phyloP scores from a whole-genome alignment of 1,140 invertebrate genomes.

The Drosophila kanapiae region DNA sequence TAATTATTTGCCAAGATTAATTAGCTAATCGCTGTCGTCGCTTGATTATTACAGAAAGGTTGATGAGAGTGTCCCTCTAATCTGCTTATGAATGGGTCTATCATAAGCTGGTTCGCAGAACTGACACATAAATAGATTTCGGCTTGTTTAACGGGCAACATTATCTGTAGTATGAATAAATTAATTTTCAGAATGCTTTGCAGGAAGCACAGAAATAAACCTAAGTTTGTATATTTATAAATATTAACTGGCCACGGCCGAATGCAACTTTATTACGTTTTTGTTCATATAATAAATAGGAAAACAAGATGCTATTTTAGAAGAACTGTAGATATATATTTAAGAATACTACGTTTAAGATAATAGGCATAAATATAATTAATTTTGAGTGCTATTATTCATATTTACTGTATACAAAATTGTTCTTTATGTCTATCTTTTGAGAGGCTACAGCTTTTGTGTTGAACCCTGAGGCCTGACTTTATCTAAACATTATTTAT shows the following conservation, averaged over 20 bases:
- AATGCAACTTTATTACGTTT: not conserved
- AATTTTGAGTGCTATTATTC: no score
- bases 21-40: constrained; percentile 25
- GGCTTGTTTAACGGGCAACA: not conserved
- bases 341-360: not conserved
- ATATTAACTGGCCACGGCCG: not conserved
- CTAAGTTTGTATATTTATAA: not conserved
- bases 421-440: not conserved
- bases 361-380: not conserved
- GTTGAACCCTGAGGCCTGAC: not conserved
- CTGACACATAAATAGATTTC: not conserved
- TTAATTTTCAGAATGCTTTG: not conserved
- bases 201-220: not conserved
- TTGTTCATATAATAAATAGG: no score
- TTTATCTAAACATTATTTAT: not conserved
- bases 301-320: not conserved
- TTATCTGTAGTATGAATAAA: not conserved
- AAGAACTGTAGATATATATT: not conserved
- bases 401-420: not conserved
- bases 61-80: not conserved
- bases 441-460: not conserved
- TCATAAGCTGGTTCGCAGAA: not conserved
- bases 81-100: not conserved
- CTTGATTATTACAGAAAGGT: not conserved
- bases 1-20: constrained; percentile 35